A percentile compares a stretch with the other conserved stretches of the same genome.
These are phyloP conservation scores for Strigamia maritima DNA, from an alignment of 2,888 invertebrate genomes.

Conservation along the genomic window DNA sequence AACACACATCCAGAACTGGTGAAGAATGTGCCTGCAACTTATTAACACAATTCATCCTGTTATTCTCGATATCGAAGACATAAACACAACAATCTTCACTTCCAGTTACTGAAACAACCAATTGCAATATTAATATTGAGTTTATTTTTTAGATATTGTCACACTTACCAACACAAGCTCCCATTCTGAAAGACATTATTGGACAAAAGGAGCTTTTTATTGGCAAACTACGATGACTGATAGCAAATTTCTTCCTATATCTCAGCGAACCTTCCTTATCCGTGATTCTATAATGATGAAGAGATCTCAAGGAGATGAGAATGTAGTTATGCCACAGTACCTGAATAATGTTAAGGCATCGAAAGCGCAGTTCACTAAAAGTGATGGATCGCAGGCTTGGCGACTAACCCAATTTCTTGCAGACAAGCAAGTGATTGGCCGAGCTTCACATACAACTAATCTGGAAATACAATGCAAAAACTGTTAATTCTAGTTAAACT, in stretches of 20 bases:
- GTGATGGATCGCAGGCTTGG: conserved; percentile 67
- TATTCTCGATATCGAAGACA: conserved; percentile 70
- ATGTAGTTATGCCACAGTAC: too few relatives aligned
- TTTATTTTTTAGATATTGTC: not conserved
- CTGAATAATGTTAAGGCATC: conserved; percentile 70
- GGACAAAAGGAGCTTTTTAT: conserved; percentile 80
- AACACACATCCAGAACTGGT: conserved; percentile 77
- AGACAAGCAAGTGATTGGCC: conserved; percentile 69
- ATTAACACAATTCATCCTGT: conserved; percentile 57
- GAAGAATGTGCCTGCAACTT: conserved; percentile 72
- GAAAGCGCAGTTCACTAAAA: conserved; percentile 73
- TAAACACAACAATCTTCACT: conserved; percentile 76
- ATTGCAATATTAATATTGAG: not conserved
- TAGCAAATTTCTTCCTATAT: conserved; percentile 65
- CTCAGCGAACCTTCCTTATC: conserved; percentile 66
- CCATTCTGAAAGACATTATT: conserved; percentile 75
- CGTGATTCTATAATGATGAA: conserved; percentile 56
- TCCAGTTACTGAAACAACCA: conserved; percentile 62
- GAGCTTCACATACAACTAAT: conserved; percentile 59
- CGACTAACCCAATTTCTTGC: conserved; percentile 79
- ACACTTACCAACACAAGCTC: conserved; percentile 67
- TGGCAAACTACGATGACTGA: conserved; percentile 60
- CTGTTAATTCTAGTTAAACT: not conserved
- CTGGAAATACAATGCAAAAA: conserved; percentile 48
- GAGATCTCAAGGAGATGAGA: too few relatives aligned